Base-by-base conservation (phyloP, 2,797 vertebrate genomes). In the Labroides dimidiatus region DNA sequence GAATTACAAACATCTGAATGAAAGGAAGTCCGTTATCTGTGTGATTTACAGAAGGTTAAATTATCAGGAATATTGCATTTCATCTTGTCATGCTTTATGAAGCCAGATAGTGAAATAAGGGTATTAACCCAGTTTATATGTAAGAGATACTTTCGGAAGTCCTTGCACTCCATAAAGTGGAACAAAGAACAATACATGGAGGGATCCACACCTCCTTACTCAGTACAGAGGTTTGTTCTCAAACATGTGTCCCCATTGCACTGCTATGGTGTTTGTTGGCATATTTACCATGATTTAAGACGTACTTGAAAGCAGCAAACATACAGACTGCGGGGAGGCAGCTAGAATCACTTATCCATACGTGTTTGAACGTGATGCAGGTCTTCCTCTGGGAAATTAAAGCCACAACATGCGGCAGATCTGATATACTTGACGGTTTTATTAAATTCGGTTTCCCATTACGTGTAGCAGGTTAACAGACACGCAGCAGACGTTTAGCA, bases 341-440 rank as follows among this genome's bases (percentile, higher is more conserved):
- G 1, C 19, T 10, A 7, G 15, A 42, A 33, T 51, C 9, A 58
- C n/a, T 37, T 20, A 47, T 55, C 27, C 41, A 23, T 27, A 36
- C 16, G 23, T 20, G 33, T 65, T 15, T 42, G 2, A 65, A 30
- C 48, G 13, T 37, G 10, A 54, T 41, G 52, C 47, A 37, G 36
- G 10, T 48, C 20, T 3, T 10, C 33, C 57, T 36, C 4, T 24
- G 4, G 7, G 23, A 37, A 55, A 55, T 66, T 10, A 21, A 47
- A 44, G 57, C 60, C 52, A 58, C 33, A 36, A 3, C 48, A 44
- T 19, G n/a, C 43, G 39, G 20, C 45, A 58, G 53, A 19, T 69
- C 16, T 43, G 0, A 64, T 10, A 21, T 10, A 54, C 47, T 10
- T 2, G 16, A 44, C 24, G 39, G 30, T 50, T 9, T 3, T 15